phyloP scores from a whole-genome alignment of 2,888 invertebrate genomes.

The Meiosimyza decipiens region DNA sequence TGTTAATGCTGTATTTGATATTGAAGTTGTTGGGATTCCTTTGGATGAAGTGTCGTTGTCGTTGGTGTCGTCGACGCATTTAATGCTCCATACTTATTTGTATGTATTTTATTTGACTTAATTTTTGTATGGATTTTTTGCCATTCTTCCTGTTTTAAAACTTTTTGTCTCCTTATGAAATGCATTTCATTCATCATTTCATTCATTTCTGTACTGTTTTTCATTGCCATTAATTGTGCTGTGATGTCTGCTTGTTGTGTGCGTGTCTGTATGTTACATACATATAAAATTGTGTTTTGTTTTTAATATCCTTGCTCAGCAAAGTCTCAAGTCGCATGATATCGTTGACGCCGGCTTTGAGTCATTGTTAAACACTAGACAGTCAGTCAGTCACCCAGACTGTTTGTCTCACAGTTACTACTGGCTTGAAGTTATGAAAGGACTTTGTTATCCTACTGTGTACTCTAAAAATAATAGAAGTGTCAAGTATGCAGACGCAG shows the following conservation, averaged over 20 bases:
- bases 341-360: no score
- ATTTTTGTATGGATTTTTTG: not conserved
- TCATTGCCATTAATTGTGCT: conserved; percentile 18
- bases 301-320: conserved; percentile 12
- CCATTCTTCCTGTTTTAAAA: no score
- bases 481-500: conserved; percentile 26
- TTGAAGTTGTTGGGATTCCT: no score
- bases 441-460: not conserved
- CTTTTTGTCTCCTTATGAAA: no score
- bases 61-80: not conserved
- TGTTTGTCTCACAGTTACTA: not conserved
- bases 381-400: conserved; percentile 2
- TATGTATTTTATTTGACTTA: conserved; percentile 1
- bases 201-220: conserved; percentile 11
- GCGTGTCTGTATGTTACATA: conserved; percentile 1
- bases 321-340: not conserved
- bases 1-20: no score
- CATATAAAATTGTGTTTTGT: conserved; percentile 2
- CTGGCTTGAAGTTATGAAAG: conserved; percentile 9
- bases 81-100: not conserved
- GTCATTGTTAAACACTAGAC: conserved; percentile 16
- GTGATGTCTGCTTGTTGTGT: conserved; percentile 5
- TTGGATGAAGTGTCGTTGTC: not conserved
- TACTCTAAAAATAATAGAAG: conserved; percentile 18
- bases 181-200: conserved; percentile 20